Evolutionary conservation across 2,888 invertebrate genomes (phyloP), one percentile per base, ranked within the genome.

Genomic region (Macaria notata): DNA sequence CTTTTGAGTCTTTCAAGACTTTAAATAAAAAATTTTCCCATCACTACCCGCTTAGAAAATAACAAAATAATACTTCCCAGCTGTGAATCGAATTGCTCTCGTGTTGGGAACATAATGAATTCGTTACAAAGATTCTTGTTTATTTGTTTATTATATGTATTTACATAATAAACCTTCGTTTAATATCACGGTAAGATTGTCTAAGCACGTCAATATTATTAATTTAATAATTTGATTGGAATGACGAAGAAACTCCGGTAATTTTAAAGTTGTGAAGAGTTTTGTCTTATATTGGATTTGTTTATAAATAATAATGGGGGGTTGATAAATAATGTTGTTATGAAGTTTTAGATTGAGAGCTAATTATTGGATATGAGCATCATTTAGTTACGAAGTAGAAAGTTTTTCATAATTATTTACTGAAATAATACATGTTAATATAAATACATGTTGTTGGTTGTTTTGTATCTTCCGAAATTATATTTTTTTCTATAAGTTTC

Each of bases 51-150:
- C 9, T 41, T 41, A 41, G 79, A 84, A 83, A 86, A 85, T 84
- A 82, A 79, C 76, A 79, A 81, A 77, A 79, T 57, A 61, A 83
- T 86, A 83, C 79, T 62, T 69, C 65, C 86, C 84, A 87, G 84
- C 87, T 88, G 88, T 86, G 88, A 86, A 81, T 83, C 71, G 76
- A 86, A 88, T 88, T 84, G 86, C 83, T 78, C 78, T 82, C 88
- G 74, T 81, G 85, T 83, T 68, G 84, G 68, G 81, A 68, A 73
- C 69, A 68, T 86, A 88, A 88, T 87, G 86, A 84, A 85, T 84
- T 83, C 76, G 83, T 84, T 73, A 78, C 76, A 68, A 71, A 67
- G 66, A 39, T 46, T 41, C 64, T 76, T 73, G 73, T 75, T 71
- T 69, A 63, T 71, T 67, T 71, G 70, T 71, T 19, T 67, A 61